A percentile compares a stretch with the other conserved stretches of the same genome.
Evolutionary conservation across 2,797 vertebrate genomes (phyloP).

Genomic region (Nasua narica): DNA sequence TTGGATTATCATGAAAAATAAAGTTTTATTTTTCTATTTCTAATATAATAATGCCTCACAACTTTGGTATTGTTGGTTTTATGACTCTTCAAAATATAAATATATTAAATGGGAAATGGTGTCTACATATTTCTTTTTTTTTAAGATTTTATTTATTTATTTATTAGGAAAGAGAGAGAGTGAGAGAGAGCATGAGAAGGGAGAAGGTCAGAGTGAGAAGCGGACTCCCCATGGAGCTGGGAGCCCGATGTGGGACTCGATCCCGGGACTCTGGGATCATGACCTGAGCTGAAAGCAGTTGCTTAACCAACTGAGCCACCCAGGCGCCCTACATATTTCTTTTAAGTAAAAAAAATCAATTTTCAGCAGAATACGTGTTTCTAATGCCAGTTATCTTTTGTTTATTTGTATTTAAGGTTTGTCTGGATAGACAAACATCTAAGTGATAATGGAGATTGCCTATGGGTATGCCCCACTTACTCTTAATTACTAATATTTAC

Average conservation of each 20-base stretch:
- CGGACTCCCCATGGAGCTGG: too few relatives aligned
- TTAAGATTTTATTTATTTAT: too few relatives aligned
- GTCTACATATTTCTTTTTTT: not conserved
- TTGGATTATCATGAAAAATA: not conserved
- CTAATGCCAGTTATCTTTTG: not conserved
- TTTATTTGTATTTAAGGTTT: not conserved
- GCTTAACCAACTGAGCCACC: too few relatives aligned
- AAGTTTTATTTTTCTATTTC: not conserved
- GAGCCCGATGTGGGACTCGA: too few relatives aligned
- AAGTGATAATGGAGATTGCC: not conserved
- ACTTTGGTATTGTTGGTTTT: not conserved
- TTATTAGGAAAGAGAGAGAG: too few relatives aligned
- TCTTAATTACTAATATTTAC: not conserved
- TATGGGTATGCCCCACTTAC: not conserved
- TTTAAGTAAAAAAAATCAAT: not conserved
- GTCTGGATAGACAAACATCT: not conserved
- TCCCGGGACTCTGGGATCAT: too few relatives aligned
- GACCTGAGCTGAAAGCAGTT: too few relatives aligned
- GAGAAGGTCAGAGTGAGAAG: too few relatives aligned
- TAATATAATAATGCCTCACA: not conserved
- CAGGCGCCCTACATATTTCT: not conserved
- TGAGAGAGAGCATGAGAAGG: too few relatives aligned
- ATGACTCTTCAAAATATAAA: not conserved
- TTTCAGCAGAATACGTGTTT: not conserved
- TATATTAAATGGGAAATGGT: not conserved